Evolutionary conservation across 2,113 vertebrate species (phyloP).

Genomic region (Callocephalon fimbriatum): DNA sequence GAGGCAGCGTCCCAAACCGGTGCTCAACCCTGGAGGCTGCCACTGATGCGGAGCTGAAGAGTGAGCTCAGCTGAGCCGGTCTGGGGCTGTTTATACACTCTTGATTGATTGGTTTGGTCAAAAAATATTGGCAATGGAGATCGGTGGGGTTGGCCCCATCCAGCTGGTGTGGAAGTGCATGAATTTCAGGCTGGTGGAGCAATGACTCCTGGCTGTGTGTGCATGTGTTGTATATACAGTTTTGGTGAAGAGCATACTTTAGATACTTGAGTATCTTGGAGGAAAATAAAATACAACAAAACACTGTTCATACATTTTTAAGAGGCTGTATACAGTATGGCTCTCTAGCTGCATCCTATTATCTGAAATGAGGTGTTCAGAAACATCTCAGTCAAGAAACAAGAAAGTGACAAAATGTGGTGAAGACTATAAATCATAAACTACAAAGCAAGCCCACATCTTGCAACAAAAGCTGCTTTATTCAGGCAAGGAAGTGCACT

Average conservation of each 20-base stretch:
- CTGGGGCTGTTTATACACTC: not conserved
- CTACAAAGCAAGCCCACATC: constrained; percentile 51
- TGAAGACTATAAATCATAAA: constrained; percentile 34
- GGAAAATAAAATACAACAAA: not conserved
- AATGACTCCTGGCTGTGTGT: not conserved
- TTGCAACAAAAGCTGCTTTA: constrained; percentile 68
- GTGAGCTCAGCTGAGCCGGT: fast-evolving
- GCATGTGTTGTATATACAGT: not conserved
- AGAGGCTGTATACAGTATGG: not conserved
- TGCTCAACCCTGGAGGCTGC: not conserved
- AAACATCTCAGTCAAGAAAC: constrained; percentile 29
- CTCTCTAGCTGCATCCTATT: not conserved
- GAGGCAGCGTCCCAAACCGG: not conserved
- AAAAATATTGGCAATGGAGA: not conserved
- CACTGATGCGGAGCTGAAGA: fast-evolving
- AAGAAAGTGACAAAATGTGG: constrained; percentile 48
- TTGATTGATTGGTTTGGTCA: not conserved
- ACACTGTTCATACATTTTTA: not conserved
- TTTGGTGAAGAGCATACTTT: not conserved
- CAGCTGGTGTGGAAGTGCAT: not conserved
- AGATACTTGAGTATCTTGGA: not conserved
- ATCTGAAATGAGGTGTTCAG: constrained; percentile 11
- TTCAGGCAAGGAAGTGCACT: constrained; percentile 64
- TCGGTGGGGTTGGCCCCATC: not conserved
- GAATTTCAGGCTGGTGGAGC: not conserved